Evolutionary conservation across 2,888 invertebrate genomes (phyloP), one percentile per base, ranked within the genome.

Genomic region (Habroteleia sp.): DNA sequence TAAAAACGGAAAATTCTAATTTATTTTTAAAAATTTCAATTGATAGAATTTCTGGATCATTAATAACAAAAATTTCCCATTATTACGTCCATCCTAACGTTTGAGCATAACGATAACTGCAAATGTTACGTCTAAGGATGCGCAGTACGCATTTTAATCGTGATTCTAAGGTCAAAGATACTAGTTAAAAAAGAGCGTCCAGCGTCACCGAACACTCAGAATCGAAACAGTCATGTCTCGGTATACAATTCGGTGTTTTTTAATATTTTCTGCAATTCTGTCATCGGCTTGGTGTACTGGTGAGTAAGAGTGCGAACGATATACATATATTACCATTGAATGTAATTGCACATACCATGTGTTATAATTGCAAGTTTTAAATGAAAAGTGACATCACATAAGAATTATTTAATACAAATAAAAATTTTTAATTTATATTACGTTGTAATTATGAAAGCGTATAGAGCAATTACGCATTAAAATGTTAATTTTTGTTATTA

Each of bases 111-210:
- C 31, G 60, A 75, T 66, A 54, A 66, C 56, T 48, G 56, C 66
- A 75, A 58, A 66, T 66, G 56, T 71, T 66, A 75, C 71, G 62
- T 75, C 62, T 16, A 62, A 76, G 37, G 72, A 76, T 65, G 76
- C 66, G 66, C 79, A 58, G 76, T 73, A 31, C 77, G 88, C 82
- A 88, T 88, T 63, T 82, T 78, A 87, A 88, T 84, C 77, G 79
- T 76, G 73, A 65, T 29, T 77, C 77, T 87, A 85, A 87, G 88
- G 88, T 86, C 87, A 78, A 77, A 76, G 80, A 77, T 75, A 83
- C 81, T 82, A 82, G 82, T 87, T 87, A 81, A 87, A 87, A 87
- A 88, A 86, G 85, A 86, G 83, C 81, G 80, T 78, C 39, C 60
- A 54, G 66, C 75, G 73, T 78, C 68, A 52, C 50, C 62, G 58